Conservation (phyloP, 2,797 vertebrate genomes). For the Ispidina picta region DNA sequence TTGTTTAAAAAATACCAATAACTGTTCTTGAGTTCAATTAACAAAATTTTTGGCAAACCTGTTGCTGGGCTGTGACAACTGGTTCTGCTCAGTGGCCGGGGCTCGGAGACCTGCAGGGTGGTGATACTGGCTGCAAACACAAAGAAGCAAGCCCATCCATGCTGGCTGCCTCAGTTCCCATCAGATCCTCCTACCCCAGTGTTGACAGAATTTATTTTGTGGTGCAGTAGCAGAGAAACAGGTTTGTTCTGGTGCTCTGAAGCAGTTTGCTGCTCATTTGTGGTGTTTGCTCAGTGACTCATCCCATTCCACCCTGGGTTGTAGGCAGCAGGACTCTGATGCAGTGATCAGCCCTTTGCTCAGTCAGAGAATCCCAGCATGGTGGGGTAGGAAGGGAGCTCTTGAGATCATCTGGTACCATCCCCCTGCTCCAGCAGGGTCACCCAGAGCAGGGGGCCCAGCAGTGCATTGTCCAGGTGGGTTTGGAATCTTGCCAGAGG, state of each 20-base stretch:
- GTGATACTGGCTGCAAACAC: not conserved
- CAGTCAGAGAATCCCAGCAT: not conserved
- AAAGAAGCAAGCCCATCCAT: not conserved
- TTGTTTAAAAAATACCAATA: not conserved
- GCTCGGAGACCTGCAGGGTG: not conserved
- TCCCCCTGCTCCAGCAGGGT: not conserved
- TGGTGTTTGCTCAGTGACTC: not conserved
- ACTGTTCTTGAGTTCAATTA: not conserved
- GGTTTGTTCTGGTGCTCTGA: not conserved
- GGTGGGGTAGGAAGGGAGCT: not conserved
- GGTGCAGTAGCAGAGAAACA: not conserved
- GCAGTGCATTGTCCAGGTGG: not conserved
- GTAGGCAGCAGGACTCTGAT: not conserved
- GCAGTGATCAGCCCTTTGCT: not conserved
- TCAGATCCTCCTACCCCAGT: not conserved
- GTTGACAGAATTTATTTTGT: not conserved
- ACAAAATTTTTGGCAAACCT: not conserved
- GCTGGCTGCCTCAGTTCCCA: accelerated
- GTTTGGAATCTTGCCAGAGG: not conserved
- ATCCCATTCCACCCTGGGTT: accelerated
- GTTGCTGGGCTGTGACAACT: accelerated
- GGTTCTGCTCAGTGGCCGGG: accelerated
- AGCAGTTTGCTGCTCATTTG: not conserved
- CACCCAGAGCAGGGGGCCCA: not conserved
- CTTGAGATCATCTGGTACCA: not conserved